A percentile compares a stretch with the other conserved stretches of the same genome.
These are phyloP conservation scores for Heliconius cydno DNA, from an alignment of 2,888 invertebrate species.

Conservation along the genomic window DNA sequence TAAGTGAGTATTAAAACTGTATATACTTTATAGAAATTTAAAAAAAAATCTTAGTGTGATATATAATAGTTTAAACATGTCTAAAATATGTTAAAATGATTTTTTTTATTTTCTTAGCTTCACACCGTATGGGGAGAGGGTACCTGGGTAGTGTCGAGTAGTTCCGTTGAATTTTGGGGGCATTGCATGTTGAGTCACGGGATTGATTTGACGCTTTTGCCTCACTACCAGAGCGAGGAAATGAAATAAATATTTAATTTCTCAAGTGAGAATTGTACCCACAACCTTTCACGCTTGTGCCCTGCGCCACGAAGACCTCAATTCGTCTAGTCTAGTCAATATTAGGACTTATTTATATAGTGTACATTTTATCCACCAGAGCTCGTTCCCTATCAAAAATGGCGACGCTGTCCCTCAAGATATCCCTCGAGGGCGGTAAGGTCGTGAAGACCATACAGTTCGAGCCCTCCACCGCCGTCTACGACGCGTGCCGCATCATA, in stretches of 20 bases:
- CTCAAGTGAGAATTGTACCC: neutral
- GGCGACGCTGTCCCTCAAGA: constrained; percentile 91
- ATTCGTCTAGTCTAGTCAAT: too few species aligned
- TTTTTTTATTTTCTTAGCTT: too few species aligned
- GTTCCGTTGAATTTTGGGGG: too few species aligned
- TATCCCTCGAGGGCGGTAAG: constrained; percentile 93
- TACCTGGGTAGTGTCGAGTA: too few species aligned
- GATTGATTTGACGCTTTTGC: too few species aligned
- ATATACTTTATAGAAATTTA: neutral
- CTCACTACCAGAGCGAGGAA: too few species aligned
- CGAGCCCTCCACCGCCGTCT: constrained; percentile 96
- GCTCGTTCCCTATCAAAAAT: constrained; percentile 78
- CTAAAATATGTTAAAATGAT: too few species aligned
- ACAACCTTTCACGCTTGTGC: neutral
- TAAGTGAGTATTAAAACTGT: constrained; percentile 56
- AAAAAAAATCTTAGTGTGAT: neutral
- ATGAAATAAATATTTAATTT: too few species aligned
- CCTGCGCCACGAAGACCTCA: neutral
- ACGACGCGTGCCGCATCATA: constrained; percentile 97
- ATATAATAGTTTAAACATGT: too few species aligned
- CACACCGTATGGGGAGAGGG: too few species aligned
- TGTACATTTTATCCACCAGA: constrained; percentile 54
- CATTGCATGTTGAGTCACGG: too few species aligned
- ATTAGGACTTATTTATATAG: neutral
- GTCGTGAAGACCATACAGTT: constrained; percentile 99